phyloP scores from a whole-genome alignment of 23 tunicate species.

The Phallusia fumigata region DNA sequence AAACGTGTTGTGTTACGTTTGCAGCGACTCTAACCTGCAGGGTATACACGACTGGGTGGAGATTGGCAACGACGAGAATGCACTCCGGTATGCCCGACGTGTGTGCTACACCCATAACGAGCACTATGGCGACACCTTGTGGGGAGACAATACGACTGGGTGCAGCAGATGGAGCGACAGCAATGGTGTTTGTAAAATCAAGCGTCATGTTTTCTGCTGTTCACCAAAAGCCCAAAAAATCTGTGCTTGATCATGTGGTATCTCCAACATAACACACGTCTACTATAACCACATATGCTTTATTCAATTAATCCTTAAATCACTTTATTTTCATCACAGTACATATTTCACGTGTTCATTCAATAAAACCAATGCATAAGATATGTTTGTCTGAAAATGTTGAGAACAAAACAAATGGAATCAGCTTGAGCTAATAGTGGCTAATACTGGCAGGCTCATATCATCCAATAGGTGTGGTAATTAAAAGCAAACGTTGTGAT shows the following conservation, averaged over 20 bases:
- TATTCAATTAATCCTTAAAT: too few relatives aligned
- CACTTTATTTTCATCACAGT: too few relatives aligned
- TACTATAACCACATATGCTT: too few relatives aligned
- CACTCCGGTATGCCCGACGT: not conserved
- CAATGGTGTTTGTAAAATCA: not conserved
- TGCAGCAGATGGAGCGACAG: not conserved
- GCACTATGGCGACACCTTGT: not conserved
- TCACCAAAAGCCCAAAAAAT: not conserved
- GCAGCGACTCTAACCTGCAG: not conserved
- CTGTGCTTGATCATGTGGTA: not conserved
- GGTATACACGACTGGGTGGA: not conserved
- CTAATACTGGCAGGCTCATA: too few relatives aligned
- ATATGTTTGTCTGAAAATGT: too few relatives aligned
- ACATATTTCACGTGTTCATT: too few relatives aligned
- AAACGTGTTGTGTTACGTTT: not conserved
- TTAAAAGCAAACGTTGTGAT: too few relatives aligned
- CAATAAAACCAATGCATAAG: too few relatives aligned
- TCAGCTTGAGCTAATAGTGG: too few relatives aligned
- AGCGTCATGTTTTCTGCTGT: not conserved
- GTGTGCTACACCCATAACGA: not conserved
- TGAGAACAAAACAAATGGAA: too few relatives aligned
- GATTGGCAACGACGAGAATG: not conserved
- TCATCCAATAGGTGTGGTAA: too few relatives aligned
- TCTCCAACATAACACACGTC: too few relatives aligned
- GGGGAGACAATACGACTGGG: not conserved